These are phyloP conservation scores for Zosterops hypoxanthus DNA, from an alignment of 2,113 vertebrate genomes.

Conservation along the genomic window DNA sequence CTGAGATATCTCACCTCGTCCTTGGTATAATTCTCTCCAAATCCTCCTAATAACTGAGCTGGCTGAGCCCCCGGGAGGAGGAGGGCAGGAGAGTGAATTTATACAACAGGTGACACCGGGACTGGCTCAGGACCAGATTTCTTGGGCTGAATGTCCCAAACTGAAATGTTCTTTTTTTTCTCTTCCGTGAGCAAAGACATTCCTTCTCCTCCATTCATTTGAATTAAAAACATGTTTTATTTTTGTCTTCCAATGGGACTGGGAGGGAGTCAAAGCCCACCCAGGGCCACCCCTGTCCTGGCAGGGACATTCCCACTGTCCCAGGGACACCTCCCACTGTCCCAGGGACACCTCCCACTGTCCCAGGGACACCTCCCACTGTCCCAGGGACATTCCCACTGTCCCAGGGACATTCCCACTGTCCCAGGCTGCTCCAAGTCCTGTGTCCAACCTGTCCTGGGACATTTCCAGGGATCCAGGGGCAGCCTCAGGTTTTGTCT, in stretches of 20 bases:
- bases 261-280: background rate
- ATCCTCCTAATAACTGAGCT: too few relatives aligned
- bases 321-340: background rate
- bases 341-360: too few relatives aligned
- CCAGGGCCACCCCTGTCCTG: background rate
- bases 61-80: too few relatives aligned
- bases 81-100: too few relatives aligned
- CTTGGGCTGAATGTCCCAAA: accelerated
- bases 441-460: background rate
- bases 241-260: background rate
- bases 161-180: background rate
- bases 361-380: background rate
- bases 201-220: background rate
- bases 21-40: too few relatives aligned
- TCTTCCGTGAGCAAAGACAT: background rate
- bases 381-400: background rate
- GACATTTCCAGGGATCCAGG: too few relatives aligned
- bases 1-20: too few relatives aligned
- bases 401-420: background rate
- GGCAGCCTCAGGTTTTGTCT: background rate
- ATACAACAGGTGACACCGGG: background rate
- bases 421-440: background rate
- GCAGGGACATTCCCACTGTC: background rate
- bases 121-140: background rate
- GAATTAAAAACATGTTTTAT: background rate